Conservation (phyloP, 2,888 invertebrate species). For the Orchesellides sinensis region DNA sequence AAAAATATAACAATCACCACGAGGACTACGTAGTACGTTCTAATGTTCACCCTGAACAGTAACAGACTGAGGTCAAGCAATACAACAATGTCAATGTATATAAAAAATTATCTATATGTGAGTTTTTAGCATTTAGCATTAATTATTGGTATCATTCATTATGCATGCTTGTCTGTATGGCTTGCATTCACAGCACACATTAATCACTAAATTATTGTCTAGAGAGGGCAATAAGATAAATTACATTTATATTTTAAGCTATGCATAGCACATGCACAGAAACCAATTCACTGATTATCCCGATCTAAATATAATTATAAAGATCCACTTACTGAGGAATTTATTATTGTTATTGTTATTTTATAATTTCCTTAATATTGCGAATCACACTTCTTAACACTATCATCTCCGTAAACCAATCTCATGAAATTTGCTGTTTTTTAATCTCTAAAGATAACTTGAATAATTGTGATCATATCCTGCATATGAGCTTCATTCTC, state of each 20-base stretch:
- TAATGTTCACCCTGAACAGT: constrained; percentile 25
- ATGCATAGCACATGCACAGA: constrained; percentile 9
- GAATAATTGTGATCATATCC: background rate
- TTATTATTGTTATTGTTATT: background rate
- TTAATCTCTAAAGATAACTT: constrained; percentile 2
- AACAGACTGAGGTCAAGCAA: constrained; percentile 29
- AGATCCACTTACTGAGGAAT: no score
- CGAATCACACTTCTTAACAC: background rate
- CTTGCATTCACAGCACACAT: background rate
- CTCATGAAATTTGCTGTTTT: background rate
- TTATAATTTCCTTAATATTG: no score
- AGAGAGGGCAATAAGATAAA: no score
- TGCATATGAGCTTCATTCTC: background rate
- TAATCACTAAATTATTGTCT: background rate
- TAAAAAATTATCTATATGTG: background rate
- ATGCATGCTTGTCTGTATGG: no score
- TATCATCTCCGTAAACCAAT: background rate
- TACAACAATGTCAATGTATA: constrained; percentile 25
- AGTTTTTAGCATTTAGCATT: background rate
- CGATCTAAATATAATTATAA: background rate
- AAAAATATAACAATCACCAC: background rate
- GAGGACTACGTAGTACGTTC: constrained; percentile 2
- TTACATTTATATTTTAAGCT: background rate
- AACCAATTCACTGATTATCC: constrained; percentile 3
- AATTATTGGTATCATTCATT: no score